These are phyloP conservation scores for Zhuqinia jingwanae DNA, from an alignment of 2,888 invertebrate genomes.

Conservation along the genomic window DNA sequence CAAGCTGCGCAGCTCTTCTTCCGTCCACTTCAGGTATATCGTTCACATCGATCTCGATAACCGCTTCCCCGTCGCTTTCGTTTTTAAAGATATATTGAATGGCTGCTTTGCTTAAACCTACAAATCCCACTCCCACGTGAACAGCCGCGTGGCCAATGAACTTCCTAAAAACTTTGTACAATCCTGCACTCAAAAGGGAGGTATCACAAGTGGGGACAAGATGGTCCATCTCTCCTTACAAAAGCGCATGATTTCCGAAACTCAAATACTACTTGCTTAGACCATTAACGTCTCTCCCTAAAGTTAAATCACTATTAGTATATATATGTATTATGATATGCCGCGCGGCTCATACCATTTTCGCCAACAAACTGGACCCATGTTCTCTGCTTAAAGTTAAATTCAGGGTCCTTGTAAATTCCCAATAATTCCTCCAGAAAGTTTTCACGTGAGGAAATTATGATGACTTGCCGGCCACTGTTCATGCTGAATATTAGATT, in stretches of 20 bases:
- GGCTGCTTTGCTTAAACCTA: conserved; percentile 44
- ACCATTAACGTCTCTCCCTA: conserved; percentile 55
- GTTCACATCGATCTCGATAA: too few species aligned
- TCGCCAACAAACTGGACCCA: conserved; percentile 39
- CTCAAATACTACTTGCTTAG: conserved; percentile 46
- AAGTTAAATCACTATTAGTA: neutral
- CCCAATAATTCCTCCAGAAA: conserved; percentile 36
- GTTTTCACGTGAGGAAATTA: neutral
- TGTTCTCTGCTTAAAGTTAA: conserved; percentile 40
- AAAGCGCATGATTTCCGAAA: conserved; percentile 5
- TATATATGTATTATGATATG: neutral
- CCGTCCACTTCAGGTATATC: too few species aligned
- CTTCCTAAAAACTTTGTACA: conserved; percentile 22
- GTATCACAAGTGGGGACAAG: conserved; percentile 32
- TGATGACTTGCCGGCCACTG: neutral
- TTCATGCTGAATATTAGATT: neutral
- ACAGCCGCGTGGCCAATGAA: conserved; percentile 54
- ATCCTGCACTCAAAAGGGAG: neutral
- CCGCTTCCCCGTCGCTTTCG: too few species aligned
- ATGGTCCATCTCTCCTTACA: conserved; percentile 56
- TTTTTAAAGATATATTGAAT: neutral
- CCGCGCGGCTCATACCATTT: conserved; percentile 23
- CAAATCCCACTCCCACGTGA: conserved; percentile 17
- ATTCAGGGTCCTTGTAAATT: conserved; percentile 46
- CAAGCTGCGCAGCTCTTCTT: too few species aligned